phyloP scores from a whole-genome alignment of 2,113 vertebrate species.

The Anhinga anhinga region DNA sequence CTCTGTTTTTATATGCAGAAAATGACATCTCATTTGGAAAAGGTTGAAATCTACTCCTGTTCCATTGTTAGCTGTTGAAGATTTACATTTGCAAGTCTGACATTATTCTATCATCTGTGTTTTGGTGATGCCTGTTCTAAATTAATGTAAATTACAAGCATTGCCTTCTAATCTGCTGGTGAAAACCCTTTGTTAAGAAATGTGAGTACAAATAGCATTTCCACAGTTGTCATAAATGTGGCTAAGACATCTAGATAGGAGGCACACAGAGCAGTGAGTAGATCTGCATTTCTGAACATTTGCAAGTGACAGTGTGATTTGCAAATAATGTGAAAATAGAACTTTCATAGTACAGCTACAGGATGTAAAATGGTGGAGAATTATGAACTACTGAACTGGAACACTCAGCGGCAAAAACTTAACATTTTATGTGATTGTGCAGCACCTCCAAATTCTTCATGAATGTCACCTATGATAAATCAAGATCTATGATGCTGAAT shows the following conservation, averaged over 20 bases:
- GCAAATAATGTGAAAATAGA: not conserved
- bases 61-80: not conserved
- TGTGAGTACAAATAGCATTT: not conserved
- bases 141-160: not conserved
- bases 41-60: not conserved
- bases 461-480: not conserved
- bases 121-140: not conserved
- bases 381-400: not conserved
- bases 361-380: not conserved
- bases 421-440: not conserved
- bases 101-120: not conserved
- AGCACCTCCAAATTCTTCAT: not conserved
- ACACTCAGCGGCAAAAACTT: not conserved
- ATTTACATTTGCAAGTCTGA: conserved; percentile 21
- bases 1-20: not conserved
- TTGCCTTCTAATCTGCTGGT: not conserved
- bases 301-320: not conserved
- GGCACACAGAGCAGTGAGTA: not conserved
- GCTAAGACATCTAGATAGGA: not conserved
- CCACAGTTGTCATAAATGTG: not conserved
- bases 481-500: not conserved
- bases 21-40: not conserved
- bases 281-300: not conserved
- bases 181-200: not conserved
- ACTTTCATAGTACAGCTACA: not conserved